A percentile compares a stretch with the other conserved stretches of the same genome.
phyloP scores from a whole-genome alignment of 2,888 invertebrate genomes.

The Gymnosoma rotundatum region DNA sequence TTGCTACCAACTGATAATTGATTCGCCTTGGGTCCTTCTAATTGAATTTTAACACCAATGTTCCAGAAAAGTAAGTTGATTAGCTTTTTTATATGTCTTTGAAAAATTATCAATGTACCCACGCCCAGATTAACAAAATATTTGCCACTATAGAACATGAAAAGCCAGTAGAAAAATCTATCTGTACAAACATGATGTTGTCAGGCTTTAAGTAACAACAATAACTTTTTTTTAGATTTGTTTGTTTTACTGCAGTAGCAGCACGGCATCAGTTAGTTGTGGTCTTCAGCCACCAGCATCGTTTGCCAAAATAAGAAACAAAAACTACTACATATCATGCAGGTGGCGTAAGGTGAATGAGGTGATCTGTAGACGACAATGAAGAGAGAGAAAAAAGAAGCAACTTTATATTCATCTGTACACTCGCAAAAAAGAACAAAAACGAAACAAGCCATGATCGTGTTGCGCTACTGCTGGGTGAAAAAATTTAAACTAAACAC shows the following conservation, averaged over 20 bases:
- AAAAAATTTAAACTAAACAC: conserved; percentile 52
- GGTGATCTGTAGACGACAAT: conserved; percentile 63
- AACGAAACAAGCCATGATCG: conserved; percentile 58
- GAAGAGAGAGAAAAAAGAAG: conserved; percentile 3
- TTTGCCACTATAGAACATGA: conserved; percentile 63
- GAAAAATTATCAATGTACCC: conserved; percentile 28
- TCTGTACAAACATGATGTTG: conserved; percentile 57
- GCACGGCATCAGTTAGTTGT: conserved; percentile 8
- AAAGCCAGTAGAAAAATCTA: conserved; percentile 48
- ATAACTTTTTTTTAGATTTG: conserved; percentile 33
- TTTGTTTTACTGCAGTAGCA: neutral
- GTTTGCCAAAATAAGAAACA: conserved; percentile 32
- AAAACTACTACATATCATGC: conserved; percentile 60
- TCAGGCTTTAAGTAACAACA: conserved; percentile 58
- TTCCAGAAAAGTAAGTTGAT: too few relatives aligned
- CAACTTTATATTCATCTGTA: conserved; percentile 32
- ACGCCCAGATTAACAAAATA: conserved; percentile 46
- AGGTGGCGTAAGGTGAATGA: conserved; percentile 69
- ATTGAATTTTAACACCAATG: too few relatives aligned
- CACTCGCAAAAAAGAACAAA: neutral
- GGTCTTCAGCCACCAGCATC: conserved; percentile 64
- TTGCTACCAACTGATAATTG: too few relatives aligned
- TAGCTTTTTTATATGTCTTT: too few relatives aligned
- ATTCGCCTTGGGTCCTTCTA: too few relatives aligned
- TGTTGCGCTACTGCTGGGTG: conserved; percentile 59